phyloP scores from a whole-genome alignment of 2,113 vertebrate species.

The Cyphomyrus discorhynchus region DNA sequence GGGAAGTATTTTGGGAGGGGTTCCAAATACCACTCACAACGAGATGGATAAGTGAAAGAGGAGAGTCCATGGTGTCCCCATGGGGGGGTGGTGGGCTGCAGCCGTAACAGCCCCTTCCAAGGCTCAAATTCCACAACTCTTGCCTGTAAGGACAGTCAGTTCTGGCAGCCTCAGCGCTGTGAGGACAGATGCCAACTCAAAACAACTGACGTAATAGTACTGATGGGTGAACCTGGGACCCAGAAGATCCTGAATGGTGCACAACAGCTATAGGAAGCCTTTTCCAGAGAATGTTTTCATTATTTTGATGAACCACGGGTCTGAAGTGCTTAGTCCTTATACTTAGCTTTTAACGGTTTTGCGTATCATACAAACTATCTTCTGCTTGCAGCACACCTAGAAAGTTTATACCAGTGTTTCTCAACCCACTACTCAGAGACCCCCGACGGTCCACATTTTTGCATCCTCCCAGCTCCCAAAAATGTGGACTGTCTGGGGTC shows the following conservation, averaged over 20 bases:
- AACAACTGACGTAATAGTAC: not conserved
- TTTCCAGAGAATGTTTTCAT: not conserved
- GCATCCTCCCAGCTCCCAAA: not conserved
- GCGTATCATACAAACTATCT: not conserved
- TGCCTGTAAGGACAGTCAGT: not conserved
- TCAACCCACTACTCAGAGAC: not conserved
- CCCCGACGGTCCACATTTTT: too few species aligned
- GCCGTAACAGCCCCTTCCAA: not conserved
- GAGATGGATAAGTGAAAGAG: not conserved
- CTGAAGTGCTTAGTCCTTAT: not conserved
- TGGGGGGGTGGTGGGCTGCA: not conserved
- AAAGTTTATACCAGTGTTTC: too few species aligned
- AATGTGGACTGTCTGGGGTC: not conserved
- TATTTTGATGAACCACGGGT: not conserved
- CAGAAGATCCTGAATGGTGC: not conserved
- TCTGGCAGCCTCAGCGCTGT: not conserved
- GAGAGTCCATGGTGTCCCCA: not conserved
- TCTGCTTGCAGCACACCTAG: too few species aligned
- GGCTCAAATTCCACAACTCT: not conserved
- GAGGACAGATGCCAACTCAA: not conserved
- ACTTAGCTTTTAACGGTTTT: not conserved
- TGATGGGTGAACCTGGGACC: slow-evolving; percentile 14
- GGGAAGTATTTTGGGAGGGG: not conserved
- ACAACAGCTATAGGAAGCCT: not conserved
- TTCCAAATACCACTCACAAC: not conserved